Percentiles rank a stretch among this genome's conserved stretches.
phyloP scores from a whole-genome alignment of 2,888 invertebrate species.

The Dynastes hyllus region DNA sequence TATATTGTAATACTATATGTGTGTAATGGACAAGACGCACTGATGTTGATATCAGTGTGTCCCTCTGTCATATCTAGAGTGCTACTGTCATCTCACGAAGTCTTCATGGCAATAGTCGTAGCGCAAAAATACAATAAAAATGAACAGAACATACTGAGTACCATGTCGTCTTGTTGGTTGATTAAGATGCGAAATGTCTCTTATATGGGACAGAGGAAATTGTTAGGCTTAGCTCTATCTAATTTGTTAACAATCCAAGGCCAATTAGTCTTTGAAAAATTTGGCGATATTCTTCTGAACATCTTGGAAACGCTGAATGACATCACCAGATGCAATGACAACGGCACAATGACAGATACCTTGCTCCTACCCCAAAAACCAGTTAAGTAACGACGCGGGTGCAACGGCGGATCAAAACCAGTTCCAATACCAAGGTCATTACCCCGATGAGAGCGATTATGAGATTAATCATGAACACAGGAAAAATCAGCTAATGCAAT shows the following conservation, averaged over 20 bases:
- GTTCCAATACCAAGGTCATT: slow-evolving; percentile 69
- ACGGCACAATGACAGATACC: slow-evolving; percentile 70
- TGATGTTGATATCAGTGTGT: slow-evolving; percentile 85
- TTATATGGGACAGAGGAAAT: slow-evolving; percentile 87
- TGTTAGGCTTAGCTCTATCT: slow-evolving; percentile 79
- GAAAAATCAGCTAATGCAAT: slow-evolving; percentile 78
- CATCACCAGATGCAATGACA: slow-evolving; percentile 82
- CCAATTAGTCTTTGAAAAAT: slow-evolving; percentile 80
- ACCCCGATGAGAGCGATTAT: slow-evolving; percentile 77
- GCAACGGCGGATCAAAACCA: slow-evolving; percentile 32
- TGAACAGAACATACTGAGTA: slow-evolving; percentile 80
- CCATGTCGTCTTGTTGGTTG: slow-evolving; percentile 85
- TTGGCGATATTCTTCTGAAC: slow-evolving; percentile 82
- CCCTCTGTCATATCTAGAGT: slow-evolving; percentile 86
- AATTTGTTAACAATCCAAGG: slow-evolving; percentile 82
- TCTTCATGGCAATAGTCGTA: slow-evolving; percentile 77
- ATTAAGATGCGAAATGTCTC: slow-evolving; percentile 85
- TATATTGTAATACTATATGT: slow-evolving; percentile 69
- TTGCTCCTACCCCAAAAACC: slow-evolving; percentile 68
- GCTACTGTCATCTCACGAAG: slow-evolving; percentile 79
- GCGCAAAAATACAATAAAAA: slow-evolving; percentile 70
- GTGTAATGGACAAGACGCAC: slow-evolving; percentile 80
- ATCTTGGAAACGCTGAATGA: slow-evolving; percentile 87
- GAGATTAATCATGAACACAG: slow-evolving; percentile 86
- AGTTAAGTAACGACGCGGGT: slow-evolving; percentile 42